Evolutionary conservation across 1,140 invertebrate species (phyloP).

Genomic region (Bombus huntii): DNA sequence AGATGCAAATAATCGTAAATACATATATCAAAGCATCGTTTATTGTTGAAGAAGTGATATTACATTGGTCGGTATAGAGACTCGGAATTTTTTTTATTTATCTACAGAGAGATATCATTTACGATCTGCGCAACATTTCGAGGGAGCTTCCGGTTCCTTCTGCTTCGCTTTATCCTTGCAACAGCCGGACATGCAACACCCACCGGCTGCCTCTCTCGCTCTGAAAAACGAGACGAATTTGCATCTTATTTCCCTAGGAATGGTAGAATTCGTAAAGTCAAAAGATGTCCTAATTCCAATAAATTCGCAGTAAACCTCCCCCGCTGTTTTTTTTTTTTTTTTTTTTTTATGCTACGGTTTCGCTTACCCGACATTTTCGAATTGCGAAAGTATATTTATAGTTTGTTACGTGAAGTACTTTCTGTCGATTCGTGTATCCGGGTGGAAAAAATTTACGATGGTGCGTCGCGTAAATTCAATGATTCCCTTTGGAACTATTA

Average conservation of each 20-base stretch:
- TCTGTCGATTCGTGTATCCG: neutral
- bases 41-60: neutral
- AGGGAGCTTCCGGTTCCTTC: neutral
- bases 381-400: too few species aligned
- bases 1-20: neutral
- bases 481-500: neutral
- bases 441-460: neutral
- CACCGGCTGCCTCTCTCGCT: conserved; percentile 60
- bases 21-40: neutral
- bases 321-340: neutral
- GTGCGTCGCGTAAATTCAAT: neutral
- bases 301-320: neutral
- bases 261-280: neutral
- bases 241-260: conserved; percentile 9
- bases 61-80: neutral
- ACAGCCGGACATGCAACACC: conserved; percentile 69
- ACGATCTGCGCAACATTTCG: conserved; percentile 29
- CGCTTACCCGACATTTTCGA: neutral
- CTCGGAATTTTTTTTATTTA: neutral
- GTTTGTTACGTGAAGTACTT: neutral
- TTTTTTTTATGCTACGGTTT: neutral
- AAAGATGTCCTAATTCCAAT: neutral
- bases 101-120: conserved; percentile 27
- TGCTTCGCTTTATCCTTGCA: conserved; percentile 54
- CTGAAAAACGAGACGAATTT: conserved; percentile 36